phyloP scores from a whole-genome alignment of 2,888 invertebrate genomes.

The Neocrepidodera transversa region DNA sequence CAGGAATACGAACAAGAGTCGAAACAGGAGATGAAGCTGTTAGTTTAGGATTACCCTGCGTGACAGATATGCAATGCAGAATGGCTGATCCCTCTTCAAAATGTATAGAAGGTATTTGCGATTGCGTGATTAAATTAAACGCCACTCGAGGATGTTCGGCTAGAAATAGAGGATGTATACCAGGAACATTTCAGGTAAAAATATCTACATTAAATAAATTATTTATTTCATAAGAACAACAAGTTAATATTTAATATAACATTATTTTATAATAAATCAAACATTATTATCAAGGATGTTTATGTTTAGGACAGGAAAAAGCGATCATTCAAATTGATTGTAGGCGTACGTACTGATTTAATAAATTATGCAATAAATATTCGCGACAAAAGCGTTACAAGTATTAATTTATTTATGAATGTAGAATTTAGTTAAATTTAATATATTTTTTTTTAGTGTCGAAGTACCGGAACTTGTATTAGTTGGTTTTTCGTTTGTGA shows the following conservation, averaged over 20 bases:
- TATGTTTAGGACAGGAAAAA: slow-evolving; percentile 7
- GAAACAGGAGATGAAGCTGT: slow-evolving; percentile 65
- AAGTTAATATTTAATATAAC: too few relatives aligned
- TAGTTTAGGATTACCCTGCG: slow-evolving; percentile 80
- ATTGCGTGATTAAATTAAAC: slow-evolving; percentile 71
- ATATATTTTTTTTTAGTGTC: slow-evolving; percentile 68
- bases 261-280: too few relatives aligned
- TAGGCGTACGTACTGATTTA: slow-evolving; percentile 16
- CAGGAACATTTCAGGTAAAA: slow-evolving; percentile 81
- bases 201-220: too few relatives aligned
- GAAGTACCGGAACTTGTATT: slow-evolving; percentile 83
- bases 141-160: slow-evolving; percentile 74
- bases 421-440: too few relatives aligned
- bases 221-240: too few relatives aligned
- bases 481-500: slow-evolving; percentile 95
- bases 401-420: slow-evolving; percentile 18
- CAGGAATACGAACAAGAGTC: slow-evolving; percentile 54
- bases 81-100: slow-evolving; percentile 78
- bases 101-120: slow-evolving; percentile 79
- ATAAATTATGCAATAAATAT: slow-evolving; percentile 16
- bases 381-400: slow-evolving; percentile 12
- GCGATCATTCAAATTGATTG: slow-evolving; percentile 16
- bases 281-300: neutral
- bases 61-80: slow-evolving; percentile 79
- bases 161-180: slow-evolving; percentile 77